Evolutionary conservation across 2,113 vertebrate species (phyloP), one percentile per base, ranked within the genome.

Genomic region (Trematomus loennbergii): DNA sequence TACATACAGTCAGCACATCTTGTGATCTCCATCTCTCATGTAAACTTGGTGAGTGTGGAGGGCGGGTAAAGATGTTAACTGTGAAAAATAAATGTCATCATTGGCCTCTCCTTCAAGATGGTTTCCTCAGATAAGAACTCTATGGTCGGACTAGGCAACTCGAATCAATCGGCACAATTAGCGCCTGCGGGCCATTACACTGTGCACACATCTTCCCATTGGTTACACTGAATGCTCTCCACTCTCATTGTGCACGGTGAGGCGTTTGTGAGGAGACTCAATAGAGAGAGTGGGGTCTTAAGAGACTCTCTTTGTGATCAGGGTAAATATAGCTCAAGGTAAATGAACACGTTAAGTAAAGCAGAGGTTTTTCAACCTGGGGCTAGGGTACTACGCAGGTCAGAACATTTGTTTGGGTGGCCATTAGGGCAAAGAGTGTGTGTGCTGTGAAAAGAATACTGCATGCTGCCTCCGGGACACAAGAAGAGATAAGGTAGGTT

Each of bases 11-110:
- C 66, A 81, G 79, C 82, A 75, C 82, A 86, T 91, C 91, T 89
- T 59, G 80, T 92, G 92, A 93, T 90, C 88, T 83, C 86, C 90
- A 88, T 89, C 91, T 89, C 86, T 92, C 91, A 93, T 91, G 89
- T 87, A 90, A 89, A 89, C 82, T 72, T 36, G 53, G 68, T 53
- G 78, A 67, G 85, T 79, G 78, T 75, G 74, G 63, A 40, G 33
- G 15, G 36, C 22, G 22, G 18, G 49, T 67, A 33, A 82, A 68
- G 87, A 85, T 78, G 90, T 93, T 91, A 93, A 91, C 88, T 87
- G 87, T 91, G 93, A 90, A 91, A 83, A 92, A 91, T 89, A 92
- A 92, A 93, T 89, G 88, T 88, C 92, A 92, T 93, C 90, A 86
- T 89, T 65, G 86, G 84, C 75, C 82, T 83, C 83, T 85, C 79